Evolutionary conservation across 2,888 invertebrate species (phyloP), one percentile per base, ranked within the genome.

Genomic region (Nematopogon swammerdamellus): DNA sequence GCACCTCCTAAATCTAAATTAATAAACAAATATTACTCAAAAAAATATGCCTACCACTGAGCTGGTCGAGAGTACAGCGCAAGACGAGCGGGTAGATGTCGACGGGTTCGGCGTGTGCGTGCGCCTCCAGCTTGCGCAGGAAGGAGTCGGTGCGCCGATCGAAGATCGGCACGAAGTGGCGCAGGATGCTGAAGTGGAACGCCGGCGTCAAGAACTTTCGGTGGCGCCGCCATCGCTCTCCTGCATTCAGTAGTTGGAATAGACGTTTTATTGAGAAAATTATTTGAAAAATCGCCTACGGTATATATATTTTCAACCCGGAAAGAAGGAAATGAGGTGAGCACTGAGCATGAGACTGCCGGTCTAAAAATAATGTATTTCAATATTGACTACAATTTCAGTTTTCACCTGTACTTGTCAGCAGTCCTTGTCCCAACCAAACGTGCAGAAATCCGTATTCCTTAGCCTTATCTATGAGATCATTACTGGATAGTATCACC

Each of bases 141-240:
- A 91, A 69, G 18, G 84, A 70, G 43, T 70, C 65, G 18, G 82
- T 75, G 53, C 88, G 86, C 50, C 82, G 82, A 57, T 88, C 83
- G 60, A 91, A 89, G 0, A 87, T 82, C 5, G 84, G 83, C 5
- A 88, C 64, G 64, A 89, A 91, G 57, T 87, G 83, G 60, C 89
- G 85, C 49, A 91, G 65, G 52, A 91, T 89, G 59, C 86, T 85
- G 62, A 90, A 91, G 66, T 92, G 91, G 65, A 91, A 92, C 0
- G 91, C 83, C 1, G 91, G 90, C 0, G 91, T 91, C 46, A 91
- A 67, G 53, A 91, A 81, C 63, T 87, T 89, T 18, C 91, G 79
- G 54, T 86, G 82, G 1, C 66, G 68, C 56, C 80, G 82, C 91
- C 91, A 92, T 65, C 80, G 82, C 1, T 63, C 53, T 2, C 81